A percentile compares a stretch with the other conserved stretches of the same genome.
These are phyloP conservation scores for Chalcosyrphus nemorum DNA, from an alignment of 2,888 invertebrate genomes.

Conservation along the genomic window DNA sequence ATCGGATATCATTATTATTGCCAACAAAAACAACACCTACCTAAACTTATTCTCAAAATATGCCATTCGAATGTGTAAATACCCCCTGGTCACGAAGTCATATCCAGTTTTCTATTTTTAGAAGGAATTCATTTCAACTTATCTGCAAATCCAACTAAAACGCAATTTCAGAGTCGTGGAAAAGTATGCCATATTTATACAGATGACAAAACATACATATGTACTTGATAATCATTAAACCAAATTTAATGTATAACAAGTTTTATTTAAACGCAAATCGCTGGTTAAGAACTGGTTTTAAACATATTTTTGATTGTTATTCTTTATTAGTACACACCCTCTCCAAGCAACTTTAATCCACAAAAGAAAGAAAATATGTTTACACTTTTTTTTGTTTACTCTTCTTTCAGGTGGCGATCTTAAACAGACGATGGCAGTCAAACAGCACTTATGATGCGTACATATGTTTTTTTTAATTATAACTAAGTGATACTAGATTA, in stretches of 20 bases:
- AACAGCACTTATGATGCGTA: conserved; percentile 4
- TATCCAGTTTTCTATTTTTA: conserved; percentile 26
- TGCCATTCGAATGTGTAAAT: too few species aligned
- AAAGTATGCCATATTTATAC: too few species aligned
- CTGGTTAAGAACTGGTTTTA: not conserved
- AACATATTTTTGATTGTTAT: not conserved
- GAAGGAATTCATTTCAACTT: not conserved
- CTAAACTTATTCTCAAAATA: too few species aligned
- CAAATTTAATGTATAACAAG: not conserved
- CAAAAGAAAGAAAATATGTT: not conserved
- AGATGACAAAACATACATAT: too few species aligned
- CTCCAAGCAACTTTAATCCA: not conserved
- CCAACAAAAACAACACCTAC: too few species aligned
- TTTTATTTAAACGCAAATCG: too few species aligned
- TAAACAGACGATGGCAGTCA: conserved; percentile 48
- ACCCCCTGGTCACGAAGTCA: not conserved
- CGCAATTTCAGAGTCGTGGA: not conserved
- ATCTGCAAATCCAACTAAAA: not conserved
- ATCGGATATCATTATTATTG: too few species aligned
- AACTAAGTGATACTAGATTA: conserved; percentile 68
- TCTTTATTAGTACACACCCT: not conserved
- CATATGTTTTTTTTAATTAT: conserved; percentile 36
- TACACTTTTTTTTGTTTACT: conserved; percentile 27
- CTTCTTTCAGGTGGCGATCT: conserved; percentile 76
- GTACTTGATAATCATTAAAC: too few species aligned